Evolutionary conservation across 2,888 invertebrate genomes (phyloP).

Genomic region (Dynastes grantii): DNA sequence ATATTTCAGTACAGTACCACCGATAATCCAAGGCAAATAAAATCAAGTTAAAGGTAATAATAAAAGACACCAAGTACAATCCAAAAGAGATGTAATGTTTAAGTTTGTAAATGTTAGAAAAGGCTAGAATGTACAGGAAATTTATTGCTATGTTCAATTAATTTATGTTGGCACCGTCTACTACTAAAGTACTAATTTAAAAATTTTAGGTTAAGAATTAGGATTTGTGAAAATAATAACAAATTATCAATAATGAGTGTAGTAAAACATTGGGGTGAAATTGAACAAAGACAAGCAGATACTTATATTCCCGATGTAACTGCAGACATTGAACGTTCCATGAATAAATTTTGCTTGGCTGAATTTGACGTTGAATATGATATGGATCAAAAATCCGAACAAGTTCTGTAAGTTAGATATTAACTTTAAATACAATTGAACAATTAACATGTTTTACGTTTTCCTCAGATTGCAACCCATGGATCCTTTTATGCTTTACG

Average conservation of each 20-base stretch:
- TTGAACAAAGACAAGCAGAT: slow-evolving; percentile 53
- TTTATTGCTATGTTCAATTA: too few species aligned
- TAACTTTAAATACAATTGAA: not conserved
- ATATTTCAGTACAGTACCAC: too few species aligned
- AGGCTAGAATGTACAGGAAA: too few species aligned
- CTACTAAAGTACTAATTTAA: too few species aligned
- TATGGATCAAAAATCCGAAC: slow-evolving; percentile 55
- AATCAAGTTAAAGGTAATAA: too few species aligned
- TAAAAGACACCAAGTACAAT: too few species aligned
- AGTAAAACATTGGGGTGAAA: slow-evolving; percentile 65
- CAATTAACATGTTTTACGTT: not conserved
- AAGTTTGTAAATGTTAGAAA: too few species aligned
- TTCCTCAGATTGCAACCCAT: slow-evolving; percentile 64
- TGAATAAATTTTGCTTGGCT: slow-evolving; percentile 64
- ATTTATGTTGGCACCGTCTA: too few species aligned
- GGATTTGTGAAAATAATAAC: too few species aligned
- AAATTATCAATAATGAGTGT: slow-evolving; percentile 12
- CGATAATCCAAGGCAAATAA: too few species aligned
- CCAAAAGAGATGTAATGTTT: too few species aligned
- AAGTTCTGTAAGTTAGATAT: slow-evolving; percentile 59
- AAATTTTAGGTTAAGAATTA: too few species aligned
- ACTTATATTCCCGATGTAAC: slow-evolving; percentile 62
- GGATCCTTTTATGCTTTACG: slow-evolving; percentile 65
- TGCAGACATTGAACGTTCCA: slow-evolving; percentile 65
- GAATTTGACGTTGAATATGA: slow-evolving; percentile 63